Evolutionary conservation across 1,140 invertebrate genomes (phyloP).

Genomic region (Choristoneura fumiferana): DNA sequence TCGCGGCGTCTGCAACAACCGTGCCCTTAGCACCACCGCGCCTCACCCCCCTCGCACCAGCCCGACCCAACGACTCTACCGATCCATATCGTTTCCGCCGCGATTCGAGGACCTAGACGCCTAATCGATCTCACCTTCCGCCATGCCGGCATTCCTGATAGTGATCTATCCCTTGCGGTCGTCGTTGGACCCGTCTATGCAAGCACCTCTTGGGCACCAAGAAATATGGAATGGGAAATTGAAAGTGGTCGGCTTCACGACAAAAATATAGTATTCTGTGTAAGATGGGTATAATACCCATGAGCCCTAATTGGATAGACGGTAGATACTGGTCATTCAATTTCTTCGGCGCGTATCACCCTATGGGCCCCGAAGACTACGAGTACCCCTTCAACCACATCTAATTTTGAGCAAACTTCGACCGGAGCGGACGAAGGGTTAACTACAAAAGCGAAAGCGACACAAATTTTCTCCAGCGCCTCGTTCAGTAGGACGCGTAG

Average conservation of each 20-base stretch:
- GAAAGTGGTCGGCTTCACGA: no score
- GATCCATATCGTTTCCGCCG: not conserved
- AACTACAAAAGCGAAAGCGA: constrained; percentile 57
- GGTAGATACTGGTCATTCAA: no score
- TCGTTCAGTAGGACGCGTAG: constrained; percentile 68
- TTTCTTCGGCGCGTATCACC: not conserved
- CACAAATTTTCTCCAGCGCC: constrained; percentile 46
- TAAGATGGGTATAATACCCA: no score
- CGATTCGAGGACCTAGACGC: not conserved
- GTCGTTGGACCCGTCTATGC: not conserved
- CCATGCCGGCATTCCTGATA: constrained; percentile 6
- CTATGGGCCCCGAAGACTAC: not conserved
- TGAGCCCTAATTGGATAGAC: no score
- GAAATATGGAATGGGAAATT: no score
- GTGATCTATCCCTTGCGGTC: not conserved
- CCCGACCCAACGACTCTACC: constrained; percentile 46
- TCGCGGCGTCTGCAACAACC: constrained; percentile 86
- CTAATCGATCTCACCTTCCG: not conserved
- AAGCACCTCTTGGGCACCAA: no score
- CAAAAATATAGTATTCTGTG: no score
- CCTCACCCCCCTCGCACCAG: constrained; percentile 50
- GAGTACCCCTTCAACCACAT: no score
- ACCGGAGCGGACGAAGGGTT: constrained; percentile 13
- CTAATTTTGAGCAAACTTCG: constrained; percentile 11
- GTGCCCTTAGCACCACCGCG: constrained; percentile 53